These are phyloP conservation scores for Metridium senile DNA, from an alignment of 92 coral and sea anemone species.

Conservation along the genomic window DNA sequence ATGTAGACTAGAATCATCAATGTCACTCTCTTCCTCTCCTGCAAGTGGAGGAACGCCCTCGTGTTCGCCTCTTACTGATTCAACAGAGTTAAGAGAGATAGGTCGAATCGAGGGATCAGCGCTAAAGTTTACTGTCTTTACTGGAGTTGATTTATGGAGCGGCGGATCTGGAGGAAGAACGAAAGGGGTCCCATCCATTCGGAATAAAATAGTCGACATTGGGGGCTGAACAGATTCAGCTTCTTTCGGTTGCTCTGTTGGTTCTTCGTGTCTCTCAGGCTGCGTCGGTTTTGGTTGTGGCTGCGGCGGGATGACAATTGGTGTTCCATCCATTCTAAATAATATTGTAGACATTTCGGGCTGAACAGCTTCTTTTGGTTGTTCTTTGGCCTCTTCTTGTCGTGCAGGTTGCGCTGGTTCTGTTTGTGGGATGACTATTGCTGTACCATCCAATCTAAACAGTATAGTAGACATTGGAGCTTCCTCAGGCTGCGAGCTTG, in stretches of 20 bases:
- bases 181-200: constrained; percentile 29
- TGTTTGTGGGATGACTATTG: constrained; percentile 6
- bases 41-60: constrained; percentile 46
- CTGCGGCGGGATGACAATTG: constrained; percentile 8
- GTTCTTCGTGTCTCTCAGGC: not conserved
- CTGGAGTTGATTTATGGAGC: constrained; percentile 15
- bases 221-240: not conserved
- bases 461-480: constrained; percentile 22
- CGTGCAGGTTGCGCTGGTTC: not conserved
- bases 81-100: constrained; percentile 20
- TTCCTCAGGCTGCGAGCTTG: not conserved
- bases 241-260: not conserved
- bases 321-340: constrained; percentile 25
- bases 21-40: constrained; percentile 46
- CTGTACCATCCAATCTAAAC: constrained; percentile 30
- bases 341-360: constrained; percentile 20
- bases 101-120: constrained; percentile 28
- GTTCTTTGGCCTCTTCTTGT: not conserved
- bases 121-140: constrained; percentile 22
- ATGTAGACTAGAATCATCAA: constrained; percentile 36
- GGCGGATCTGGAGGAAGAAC: not conserved
- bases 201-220: constrained; percentile 26
- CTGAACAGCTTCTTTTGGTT: too few species aligned
- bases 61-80: constrained; percentile 38
- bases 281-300: not conserved